These are phyloP conservation scores for Nyctalus aviator DNA, from an alignment of 2,797 vertebrate genomes.

Conservation along the genomic window DNA sequence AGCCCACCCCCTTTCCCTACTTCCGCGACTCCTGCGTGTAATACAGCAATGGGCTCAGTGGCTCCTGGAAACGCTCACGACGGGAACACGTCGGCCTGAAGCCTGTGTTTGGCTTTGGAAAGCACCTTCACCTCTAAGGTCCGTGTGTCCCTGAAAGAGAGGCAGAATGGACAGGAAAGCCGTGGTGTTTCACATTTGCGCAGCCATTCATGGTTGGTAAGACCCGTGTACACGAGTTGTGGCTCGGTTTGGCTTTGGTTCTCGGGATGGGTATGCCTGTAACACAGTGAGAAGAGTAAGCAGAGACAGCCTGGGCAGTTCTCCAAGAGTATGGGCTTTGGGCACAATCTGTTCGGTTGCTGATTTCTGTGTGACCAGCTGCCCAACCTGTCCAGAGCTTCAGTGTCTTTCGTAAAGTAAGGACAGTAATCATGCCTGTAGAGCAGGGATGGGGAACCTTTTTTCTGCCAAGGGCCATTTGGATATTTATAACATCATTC, in stretches of 20 bases:
- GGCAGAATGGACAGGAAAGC: neutral
- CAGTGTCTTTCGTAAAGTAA: conserved; percentile 5
- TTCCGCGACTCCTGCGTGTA: neutral
- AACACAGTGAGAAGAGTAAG: neutral
- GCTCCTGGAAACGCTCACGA: neutral
- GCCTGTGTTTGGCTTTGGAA: conserved; percentile 13
- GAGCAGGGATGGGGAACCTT: no score
- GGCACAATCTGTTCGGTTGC: neutral
- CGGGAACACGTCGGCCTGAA: neutral
- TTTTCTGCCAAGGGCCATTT: no score
- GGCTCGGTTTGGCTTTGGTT: neutral
- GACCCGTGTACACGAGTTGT: neutral
- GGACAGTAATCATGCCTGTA: neutral
- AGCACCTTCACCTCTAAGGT: neutral
- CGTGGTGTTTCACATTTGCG: neutral
- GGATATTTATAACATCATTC: no score
- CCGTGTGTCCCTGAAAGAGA: neutral
- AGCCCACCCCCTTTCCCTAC: neutral
- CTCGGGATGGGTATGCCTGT: neutral
- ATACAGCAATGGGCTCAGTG: accelerated
- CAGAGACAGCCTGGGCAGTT: neutral
- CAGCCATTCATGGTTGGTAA: neutral
- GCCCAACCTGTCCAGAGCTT: neutral
- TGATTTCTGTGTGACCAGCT: neutral
- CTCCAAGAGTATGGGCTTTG: neutral